These are phyloP conservation scores for Erannis defoliaria DNA, from an alignment of 2,888 invertebrate species.

Conservation along the genomic window DNA sequence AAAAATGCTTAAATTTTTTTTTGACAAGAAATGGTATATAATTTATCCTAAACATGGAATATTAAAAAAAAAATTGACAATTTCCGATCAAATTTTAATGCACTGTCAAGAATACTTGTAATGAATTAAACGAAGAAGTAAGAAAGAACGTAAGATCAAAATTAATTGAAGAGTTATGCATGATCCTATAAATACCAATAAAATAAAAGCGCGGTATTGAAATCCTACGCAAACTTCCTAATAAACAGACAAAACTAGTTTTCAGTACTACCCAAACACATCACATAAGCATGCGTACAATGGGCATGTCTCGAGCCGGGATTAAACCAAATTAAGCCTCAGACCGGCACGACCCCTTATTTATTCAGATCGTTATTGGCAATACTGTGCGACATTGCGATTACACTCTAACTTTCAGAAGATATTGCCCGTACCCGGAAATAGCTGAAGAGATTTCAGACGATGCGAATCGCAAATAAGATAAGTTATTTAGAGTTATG, in stretches of 20 bases:
- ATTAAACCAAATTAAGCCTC: slow-evolving; percentile 32
- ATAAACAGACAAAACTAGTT: not conserved
- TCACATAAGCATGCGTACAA: slow-evolving; percentile 13
- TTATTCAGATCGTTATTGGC: slow-evolving; percentile 36
- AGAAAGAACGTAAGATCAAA: no score
- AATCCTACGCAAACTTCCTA: not conserved
- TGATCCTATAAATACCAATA: no score
- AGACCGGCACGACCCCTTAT: slow-evolving; percentile 27
- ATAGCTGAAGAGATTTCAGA: slow-evolving; percentile 25
- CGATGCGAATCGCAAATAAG: slow-evolving; percentile 16
- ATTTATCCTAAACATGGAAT: no score
- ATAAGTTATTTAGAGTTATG: slow-evolving; percentile 13
- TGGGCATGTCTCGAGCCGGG: slow-evolving; percentile 14
- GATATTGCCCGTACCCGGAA: slow-evolving; percentile 27
- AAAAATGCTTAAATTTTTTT: no score
- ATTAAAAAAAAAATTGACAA: no score
- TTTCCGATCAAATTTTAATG: no score
- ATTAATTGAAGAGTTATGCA: no score
- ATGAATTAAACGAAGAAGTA: no score
- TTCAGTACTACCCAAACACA: not conserved
- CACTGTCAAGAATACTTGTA: no score
- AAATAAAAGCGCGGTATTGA: not conserved
- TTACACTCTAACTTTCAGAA: slow-evolving; percentile 34
- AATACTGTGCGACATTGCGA: slow-evolving; percentile 33
- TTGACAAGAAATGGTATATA: no score